These are phyloP conservation scores for Spinus olivaceus DNA, from an alignment of 2,797 vertebrate genomes.

Conservation along the genomic window DNA sequence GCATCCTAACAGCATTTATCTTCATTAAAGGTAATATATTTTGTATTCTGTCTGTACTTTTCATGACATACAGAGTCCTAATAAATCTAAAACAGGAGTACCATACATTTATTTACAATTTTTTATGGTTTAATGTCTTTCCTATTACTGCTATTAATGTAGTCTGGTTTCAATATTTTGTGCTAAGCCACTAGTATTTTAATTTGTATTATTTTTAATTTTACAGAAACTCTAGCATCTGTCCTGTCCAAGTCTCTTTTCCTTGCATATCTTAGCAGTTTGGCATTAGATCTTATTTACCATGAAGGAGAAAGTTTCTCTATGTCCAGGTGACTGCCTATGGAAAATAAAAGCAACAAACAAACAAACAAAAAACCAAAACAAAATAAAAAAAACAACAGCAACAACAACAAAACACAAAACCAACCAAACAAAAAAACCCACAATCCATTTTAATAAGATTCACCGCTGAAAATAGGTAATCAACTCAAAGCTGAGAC, in stretches of 20 bases:
- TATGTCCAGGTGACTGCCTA: neutral
- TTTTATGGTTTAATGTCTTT: conserved; percentile 6
- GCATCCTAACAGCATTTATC: neutral
- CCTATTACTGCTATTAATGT: neutral
- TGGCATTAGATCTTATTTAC: neutral
- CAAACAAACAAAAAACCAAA: neutral
- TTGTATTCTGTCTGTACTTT: neutral
- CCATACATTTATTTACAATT: neutral
- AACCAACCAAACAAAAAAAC: neutral
- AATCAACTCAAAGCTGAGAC: neutral
- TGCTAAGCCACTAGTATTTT: neutral
- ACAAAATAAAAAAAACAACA: neutral
- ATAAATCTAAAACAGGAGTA: neutral
- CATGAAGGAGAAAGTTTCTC: neutral
- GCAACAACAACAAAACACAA: neutral
- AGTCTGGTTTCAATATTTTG: neutral
- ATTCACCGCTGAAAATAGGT: neutral
- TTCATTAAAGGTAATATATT: neutral
- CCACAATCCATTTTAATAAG: neutral
- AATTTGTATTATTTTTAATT: neutral
- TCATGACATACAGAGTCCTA: neutral
- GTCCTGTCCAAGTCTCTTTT: neutral
- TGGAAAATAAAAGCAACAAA: neutral
- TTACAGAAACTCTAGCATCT: neutral
- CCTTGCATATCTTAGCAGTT: neutral